Evolutionary conservation across 2,113 vertebrate species (phyloP).

Genomic region (Catagonus wagneri): DNA sequence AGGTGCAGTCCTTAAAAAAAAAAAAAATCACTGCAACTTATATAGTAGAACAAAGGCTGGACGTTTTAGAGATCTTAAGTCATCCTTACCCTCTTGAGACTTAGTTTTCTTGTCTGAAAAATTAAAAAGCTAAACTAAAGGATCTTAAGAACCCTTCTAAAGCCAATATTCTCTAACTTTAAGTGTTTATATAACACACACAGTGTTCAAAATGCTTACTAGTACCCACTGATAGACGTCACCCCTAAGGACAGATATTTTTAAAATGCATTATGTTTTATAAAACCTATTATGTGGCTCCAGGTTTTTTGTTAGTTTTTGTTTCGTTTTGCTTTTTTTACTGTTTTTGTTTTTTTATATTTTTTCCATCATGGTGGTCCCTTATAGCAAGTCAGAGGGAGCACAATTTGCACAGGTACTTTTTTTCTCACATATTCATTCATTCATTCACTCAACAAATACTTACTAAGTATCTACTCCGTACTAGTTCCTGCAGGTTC

Average conservation of each 20-base stretch:
- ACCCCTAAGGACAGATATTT: background rate
- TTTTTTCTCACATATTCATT: conserved; percentile 29
- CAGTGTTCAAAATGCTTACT: background rate
- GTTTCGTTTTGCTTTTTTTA: conserved; percentile 9
- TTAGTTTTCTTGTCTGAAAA: conserved; percentile 47
- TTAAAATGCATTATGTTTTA: background rate
- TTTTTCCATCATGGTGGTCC: background rate
- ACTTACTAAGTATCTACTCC: background rate
- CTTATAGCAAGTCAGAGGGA: conserved; percentile 4
- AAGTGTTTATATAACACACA: background rate
- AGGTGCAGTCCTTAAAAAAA: too few species aligned
- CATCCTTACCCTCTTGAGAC: background rate
- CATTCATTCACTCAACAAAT: background rate
- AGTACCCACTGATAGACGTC: background rate
- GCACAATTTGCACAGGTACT: background rate
- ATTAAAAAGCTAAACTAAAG: conserved; percentile 8
- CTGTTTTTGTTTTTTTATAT: background rate
- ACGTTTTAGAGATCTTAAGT: background rate
- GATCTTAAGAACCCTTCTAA: background rate
- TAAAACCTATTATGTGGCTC: background rate
- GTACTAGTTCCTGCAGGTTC: background rate
- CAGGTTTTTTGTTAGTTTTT: background rate
- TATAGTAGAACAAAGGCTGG: background rate
- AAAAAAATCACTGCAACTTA: too few species aligned
- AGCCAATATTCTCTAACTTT: background rate